phyloP scores from a whole-genome alignment of 2,113 vertebrate species.

The Clarias batrachus region DNA sequence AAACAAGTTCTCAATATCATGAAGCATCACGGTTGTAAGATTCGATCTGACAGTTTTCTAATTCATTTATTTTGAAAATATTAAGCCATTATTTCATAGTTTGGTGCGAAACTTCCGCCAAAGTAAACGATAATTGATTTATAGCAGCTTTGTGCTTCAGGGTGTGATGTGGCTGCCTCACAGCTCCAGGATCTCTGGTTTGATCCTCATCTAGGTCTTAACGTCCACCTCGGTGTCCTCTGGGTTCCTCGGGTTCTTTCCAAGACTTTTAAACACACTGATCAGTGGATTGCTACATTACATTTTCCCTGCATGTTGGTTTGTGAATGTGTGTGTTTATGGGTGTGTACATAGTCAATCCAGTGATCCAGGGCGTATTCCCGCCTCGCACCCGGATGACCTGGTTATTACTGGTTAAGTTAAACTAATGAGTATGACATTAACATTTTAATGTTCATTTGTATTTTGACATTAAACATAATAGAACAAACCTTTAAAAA shows the following conservation, averaged over 20 bases:
- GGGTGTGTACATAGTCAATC: background rate
- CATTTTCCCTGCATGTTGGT: background rate
- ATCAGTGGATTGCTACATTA: background rate
- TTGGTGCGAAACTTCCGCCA: background rate
- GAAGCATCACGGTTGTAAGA: background rate
- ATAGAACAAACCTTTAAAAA: background rate
- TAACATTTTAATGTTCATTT: background rate
- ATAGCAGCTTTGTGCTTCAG: background rate
- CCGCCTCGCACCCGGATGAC: background rate
- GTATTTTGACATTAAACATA: background rate
- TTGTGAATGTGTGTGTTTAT: background rate
- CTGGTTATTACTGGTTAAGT: background rate
- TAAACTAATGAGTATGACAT: background rate
- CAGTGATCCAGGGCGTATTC: background rate
- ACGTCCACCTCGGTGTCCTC: background rate
- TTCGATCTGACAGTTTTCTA: background rate
- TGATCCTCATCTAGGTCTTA: background rate
- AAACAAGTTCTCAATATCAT: background rate
- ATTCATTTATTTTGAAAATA: background rate
- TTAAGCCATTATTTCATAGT: background rate
- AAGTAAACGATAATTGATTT: background rate
- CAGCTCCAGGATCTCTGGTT: background rate
- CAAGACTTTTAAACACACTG: background rate
- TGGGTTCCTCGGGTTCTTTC: background rate
- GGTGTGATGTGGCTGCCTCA: background rate